Evolutionary conservation across 2,888 invertebrate species (phyloP), one percentile per base, ranked within the genome.

Genomic region (Halocaridina rubra): DNA sequence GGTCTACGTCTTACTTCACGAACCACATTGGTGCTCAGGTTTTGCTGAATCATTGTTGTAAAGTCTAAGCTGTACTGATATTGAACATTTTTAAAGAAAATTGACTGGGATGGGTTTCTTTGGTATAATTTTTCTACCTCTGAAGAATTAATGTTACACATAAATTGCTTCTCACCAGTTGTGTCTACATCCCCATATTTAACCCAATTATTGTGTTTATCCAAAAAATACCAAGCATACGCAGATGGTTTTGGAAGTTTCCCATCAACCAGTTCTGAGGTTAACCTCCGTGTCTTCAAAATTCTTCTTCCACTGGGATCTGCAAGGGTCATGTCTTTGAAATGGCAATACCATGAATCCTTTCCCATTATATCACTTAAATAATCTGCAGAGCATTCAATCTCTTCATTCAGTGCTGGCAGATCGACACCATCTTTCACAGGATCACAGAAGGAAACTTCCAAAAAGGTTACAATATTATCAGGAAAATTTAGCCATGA

Each of bases 181-280:
- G 85, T 80, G 61, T 85, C 85, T 19, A 77, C 59, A 7, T 85
- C 75, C 16, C 85, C 85, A 61, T 85, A 85, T 59, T 71, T 71
- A 5, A 85, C 80, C 85, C 85, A 85, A n/a, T 80, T 80, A 7
- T 81, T 61, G 30, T 81, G 75, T 30, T 72, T 80, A 39, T 85
- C 85, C 30, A 71, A 24, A 46, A 85, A 81, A 57, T 80, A 76
- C 80, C 85, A 80, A 16, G 16, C 8, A 22, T 59, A 71, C 7
- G 24, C 72, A 2, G 67, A 13, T n/a, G 72, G 39, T 64, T 74
- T 39, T 19, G 69, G 59, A 19, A 33, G 29, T 30, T 78, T 57
- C 19, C 72, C 72, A 10, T 39, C 30, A 10, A 80, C 19, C 3
- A 16, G 4, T 24, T 85, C 71, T 46, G 85, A 81, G 30, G 77